These are phyloP conservation scores for Tachysurus fulvidraco DNA, from an alignment of 2,113 vertebrate species.

Conservation along the genomic window DNA sequence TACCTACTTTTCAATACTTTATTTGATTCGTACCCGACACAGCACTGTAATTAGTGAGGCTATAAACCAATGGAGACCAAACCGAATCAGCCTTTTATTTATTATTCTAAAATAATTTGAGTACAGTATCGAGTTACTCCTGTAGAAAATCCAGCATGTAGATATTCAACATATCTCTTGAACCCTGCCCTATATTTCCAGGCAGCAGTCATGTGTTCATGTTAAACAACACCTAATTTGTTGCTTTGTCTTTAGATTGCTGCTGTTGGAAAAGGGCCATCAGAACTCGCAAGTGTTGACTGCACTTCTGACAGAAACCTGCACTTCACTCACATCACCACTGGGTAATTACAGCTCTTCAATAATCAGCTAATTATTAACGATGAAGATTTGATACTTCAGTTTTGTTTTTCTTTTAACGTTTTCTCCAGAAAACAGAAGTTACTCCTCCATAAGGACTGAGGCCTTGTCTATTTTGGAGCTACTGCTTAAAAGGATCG, in stretches of 20 bases:
- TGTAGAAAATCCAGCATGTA: too few species aligned
- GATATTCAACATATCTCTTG: too few species aligned
- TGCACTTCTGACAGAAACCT: slow-evolving; percentile 88
- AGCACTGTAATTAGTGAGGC: background rate
- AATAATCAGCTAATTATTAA: background rate
- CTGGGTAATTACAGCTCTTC: slow-evolving; percentile 73
- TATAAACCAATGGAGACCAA: background rate
- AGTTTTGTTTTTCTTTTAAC: background rate
- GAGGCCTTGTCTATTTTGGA: slow-evolving; percentile 93
- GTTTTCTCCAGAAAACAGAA: slow-evolving; percentile 87
- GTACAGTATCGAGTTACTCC: too few species aligned
- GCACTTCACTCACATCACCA: slow-evolving; percentile 85
- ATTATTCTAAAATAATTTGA: too few species aligned
- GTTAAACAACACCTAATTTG: background rate
- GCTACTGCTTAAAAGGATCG: slow-evolving; percentile 84
- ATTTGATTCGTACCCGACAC: background rate
- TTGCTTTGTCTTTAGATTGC: slow-evolving; percentile 73
- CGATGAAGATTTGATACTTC: background rate
- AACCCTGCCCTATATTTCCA: too few species aligned
- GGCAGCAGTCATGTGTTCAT: too few species aligned
- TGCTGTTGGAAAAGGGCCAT: slow-evolving; percentile 84
- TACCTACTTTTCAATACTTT: background rate
- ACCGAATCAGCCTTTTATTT: too few species aligned
- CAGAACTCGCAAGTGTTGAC: slow-evolving; percentile 77
- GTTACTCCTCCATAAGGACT: slow-evolving; percentile 92